Percentiles rank a stretch among this genome's conserved stretches.
These are phyloP conservation scores for Halcyon badia DNA, from an alignment of 2,797 vertebrate genomes.

Conservation along the genomic window DNA sequence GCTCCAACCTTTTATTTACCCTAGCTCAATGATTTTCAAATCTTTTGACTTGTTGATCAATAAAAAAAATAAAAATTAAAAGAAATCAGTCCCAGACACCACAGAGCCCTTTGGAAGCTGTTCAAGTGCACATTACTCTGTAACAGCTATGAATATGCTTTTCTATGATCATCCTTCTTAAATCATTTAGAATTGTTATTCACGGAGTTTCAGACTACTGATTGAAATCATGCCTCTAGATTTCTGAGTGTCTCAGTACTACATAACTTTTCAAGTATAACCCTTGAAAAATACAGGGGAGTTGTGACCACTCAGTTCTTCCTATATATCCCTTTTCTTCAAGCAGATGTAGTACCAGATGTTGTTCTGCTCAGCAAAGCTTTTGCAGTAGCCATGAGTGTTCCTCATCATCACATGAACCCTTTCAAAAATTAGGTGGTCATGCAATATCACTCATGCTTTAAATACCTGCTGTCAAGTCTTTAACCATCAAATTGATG, in stretches of 20 bases:
- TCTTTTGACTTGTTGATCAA: background rate
- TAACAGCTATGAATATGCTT: background rate
- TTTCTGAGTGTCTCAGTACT: background rate
- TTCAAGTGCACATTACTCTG: background rate
- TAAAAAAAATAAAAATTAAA: background rate
- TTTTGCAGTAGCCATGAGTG: background rate
- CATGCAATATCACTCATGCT: background rate
- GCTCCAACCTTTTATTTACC: background rate
- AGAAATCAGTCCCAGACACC: background rate
- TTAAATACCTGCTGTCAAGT: slow-evolving; percentile 9
- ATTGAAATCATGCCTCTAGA: background rate
- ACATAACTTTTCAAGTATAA: background rate
- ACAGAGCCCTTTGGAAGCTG: background rate
- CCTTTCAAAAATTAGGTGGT: background rate
- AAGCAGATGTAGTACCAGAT: background rate
- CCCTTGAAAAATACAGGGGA: background rate
- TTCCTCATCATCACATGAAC: background rate
- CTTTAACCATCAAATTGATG: background rate
- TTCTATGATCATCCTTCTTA: background rate
- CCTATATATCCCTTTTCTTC: background rate
- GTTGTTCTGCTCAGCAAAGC: background rate
- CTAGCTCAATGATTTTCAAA: background rate
- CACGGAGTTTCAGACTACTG: background rate
- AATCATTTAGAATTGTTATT: background rate
- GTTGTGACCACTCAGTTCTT: background rate